These are phyloP conservation scores for Meriones psammophilus DNA, from an alignment of 2,797 vertebrate genomes.

Conservation along the genomic window DNA sequence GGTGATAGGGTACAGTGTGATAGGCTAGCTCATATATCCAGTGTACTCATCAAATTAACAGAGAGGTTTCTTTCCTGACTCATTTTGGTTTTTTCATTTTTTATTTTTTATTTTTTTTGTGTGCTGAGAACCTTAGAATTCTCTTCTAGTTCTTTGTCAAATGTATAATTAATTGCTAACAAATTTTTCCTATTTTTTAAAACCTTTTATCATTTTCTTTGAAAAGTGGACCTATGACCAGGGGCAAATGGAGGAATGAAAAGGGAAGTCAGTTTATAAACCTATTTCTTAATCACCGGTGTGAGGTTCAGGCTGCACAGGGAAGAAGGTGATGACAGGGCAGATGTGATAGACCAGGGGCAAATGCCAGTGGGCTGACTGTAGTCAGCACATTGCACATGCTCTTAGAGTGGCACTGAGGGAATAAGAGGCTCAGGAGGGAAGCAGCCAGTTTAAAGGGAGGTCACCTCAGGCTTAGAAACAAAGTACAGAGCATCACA, in stretches of 20 bases:
- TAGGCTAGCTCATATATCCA: neutral
- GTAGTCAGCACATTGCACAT: no score
- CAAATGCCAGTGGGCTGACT: neutral
- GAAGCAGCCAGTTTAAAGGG: neutral
- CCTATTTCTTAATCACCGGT: neutral
- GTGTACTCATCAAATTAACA: neutral
- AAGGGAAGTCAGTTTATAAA: neutral
- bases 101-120: neutral
- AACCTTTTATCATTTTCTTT: neutral
- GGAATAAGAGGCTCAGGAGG: neutral
- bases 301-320: neutral
- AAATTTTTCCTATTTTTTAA: neutral
- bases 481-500: neutral
- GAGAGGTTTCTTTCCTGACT: neutral
- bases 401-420: neutral
- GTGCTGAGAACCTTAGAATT: neutral
- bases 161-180: neutral
- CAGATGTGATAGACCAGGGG: neutral
- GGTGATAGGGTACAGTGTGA: neutral
- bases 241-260: neutral
- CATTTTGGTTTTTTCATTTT: neutral
- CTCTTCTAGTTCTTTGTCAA: neutral
- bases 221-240: neutral
- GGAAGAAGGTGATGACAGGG: neutral
- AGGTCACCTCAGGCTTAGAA: neutral